Conservation (phyloP, 2,113 vertebrate genomes). For the Psilopsiagon aymara region DNA sequence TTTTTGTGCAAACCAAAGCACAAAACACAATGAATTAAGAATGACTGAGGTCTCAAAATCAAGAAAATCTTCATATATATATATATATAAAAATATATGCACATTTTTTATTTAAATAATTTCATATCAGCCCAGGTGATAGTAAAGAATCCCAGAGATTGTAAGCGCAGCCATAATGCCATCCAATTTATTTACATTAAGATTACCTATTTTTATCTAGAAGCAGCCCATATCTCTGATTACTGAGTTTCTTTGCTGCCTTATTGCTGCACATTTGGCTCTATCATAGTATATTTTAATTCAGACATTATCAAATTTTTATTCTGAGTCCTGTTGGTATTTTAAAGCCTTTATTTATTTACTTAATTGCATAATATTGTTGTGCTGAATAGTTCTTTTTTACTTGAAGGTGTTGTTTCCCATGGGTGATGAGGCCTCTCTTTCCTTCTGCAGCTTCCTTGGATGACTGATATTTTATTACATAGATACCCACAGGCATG, state of each 20-base stretch:
- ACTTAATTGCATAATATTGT: background rate
- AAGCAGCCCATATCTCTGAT: background rate
- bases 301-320: background rate
- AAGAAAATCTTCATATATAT: background rate
- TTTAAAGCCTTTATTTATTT: conserved; percentile 4
- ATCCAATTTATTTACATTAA: background rate
- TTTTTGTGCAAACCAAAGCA: background rate
- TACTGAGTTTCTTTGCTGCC: background rate
- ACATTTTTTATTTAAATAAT: background rate
- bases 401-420: conserved; percentile 63
- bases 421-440: conserved; percentile 42
- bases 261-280: background rate
- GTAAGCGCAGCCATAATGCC: background rate
- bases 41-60: background rate
- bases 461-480: conserved; percentile 68
- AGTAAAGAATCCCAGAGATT: background rate
- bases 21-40: background rate
- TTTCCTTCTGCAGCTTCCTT: conserved; percentile 60
- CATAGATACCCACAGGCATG: conserved; percentile 63
- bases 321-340: background rate
- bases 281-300: background rate
- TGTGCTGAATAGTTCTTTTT: conserved; percentile 51
- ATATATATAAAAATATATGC: background rate
- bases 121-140: background rate
- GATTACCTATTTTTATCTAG: background rate